These are phyloP conservation scores for Drosophila formosana DNA, from an alignment of 2,888 invertebrate species.

Conservation along the genomic window DNA sequence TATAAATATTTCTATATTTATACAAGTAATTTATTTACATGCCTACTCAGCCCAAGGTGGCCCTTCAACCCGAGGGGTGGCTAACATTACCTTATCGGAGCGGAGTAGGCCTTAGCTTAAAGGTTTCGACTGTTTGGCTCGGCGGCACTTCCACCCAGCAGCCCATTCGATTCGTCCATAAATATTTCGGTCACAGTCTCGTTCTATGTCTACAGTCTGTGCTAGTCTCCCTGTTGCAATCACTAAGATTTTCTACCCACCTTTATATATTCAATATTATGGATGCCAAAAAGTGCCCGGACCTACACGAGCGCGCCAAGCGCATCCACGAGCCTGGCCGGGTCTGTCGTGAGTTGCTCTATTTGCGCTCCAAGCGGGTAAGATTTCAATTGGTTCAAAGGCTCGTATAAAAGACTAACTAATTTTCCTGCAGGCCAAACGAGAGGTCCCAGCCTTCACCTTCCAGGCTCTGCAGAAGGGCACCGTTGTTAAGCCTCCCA, in stretches of 20 bases:
- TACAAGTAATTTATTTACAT: constrained; percentile 48
- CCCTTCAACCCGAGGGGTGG: background rate
- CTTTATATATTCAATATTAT: constrained; percentile 18
- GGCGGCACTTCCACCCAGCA: constrained; percentile 57
- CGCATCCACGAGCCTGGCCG: constrained; percentile 60
- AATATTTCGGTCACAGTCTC: constrained; percentile 49
- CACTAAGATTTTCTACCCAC: constrained; percentile 10
- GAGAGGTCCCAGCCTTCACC: constrained; percentile 83
- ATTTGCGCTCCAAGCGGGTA: constrained; percentile 64
- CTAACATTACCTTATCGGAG: background rate
- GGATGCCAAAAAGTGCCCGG: constrained; percentile 50
- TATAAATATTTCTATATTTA: constrained; percentile 52
- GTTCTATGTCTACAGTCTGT: constrained; percentile 29
- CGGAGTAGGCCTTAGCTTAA: constrained; percentile 31
- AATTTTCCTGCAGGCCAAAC: constrained; percentile 54
- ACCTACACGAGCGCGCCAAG: constrained; percentile 59
- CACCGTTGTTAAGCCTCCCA: constrained; percentile 82
- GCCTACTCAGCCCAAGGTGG: background rate
- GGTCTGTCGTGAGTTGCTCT: constrained; percentile 69
- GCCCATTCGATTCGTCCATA: constrained; percentile 55
- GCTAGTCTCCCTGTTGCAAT: constrained; percentile 16
- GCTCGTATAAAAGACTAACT: too few species aligned
- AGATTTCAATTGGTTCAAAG: constrained; percentile 11
- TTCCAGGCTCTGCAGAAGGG: constrained; percentile 83
- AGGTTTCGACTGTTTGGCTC: background rate